Evolutionary conservation across 2,888 invertebrate genomes (phyloP).

Genomic region (Lobophora halterata): DNA sequence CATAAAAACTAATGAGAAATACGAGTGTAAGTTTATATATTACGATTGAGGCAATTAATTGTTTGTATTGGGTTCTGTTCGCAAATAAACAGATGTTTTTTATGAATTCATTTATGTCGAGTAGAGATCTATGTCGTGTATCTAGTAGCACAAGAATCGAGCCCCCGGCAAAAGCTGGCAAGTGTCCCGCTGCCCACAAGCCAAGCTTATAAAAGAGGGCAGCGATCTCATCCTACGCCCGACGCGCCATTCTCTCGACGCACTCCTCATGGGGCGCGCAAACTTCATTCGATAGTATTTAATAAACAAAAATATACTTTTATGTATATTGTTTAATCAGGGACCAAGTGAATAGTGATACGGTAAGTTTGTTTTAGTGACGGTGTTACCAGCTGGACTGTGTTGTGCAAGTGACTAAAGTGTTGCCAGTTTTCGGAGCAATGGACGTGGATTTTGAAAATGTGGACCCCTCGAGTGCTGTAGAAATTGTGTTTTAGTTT

Average conservation of each 20-base stretch:
- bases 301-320: constrained; percentile 57
- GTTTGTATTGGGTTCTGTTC: no score
- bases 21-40: no score
- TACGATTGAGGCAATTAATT: no score
- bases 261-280: constrained; percentile 79
- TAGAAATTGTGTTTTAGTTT: constrained; percentile 33
- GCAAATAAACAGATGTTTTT: no score
- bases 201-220: constrained; percentile 78
- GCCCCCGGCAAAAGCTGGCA: constrained; percentile 27
- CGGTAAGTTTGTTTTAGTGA: constrained; percentile 70
- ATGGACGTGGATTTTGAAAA: constrained; percentile 33
- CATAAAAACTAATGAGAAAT: no score
- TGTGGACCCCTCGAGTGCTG: constrained; percentile 48
- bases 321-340: constrained; percentile 62
- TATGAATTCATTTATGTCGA: no score
- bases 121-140: no score
- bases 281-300: constrained; percentile 70
- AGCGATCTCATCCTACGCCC: constrained; percentile 67
- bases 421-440: constrained; percentile 45
- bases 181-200: constrained; percentile 48
- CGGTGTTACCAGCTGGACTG: constrained; percentile 64
- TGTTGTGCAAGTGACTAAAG: constrained; percentile 73
- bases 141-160: no score
- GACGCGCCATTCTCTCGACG: constrained; percentile 69
- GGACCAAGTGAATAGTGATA: constrained; percentile 79